Percentiles rank a stretch among this genome's conserved stretches.
Evolutionary conservation across 2,888 invertebrate genomes (phyloP).

Genomic region (Harpagoxenus sublaevis): DNA sequence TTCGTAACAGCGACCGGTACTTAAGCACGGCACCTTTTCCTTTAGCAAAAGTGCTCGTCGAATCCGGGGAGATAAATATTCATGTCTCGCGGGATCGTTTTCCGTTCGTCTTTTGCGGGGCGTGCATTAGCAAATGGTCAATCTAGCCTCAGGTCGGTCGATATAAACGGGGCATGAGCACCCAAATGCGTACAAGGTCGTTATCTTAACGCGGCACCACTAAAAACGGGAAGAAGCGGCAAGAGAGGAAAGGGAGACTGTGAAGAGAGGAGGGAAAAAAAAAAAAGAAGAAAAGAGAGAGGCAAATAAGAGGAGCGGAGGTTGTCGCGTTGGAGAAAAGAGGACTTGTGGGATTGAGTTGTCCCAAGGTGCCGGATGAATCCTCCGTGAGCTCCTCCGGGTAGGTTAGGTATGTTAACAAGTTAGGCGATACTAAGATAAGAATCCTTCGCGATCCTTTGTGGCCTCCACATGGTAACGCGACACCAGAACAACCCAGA

Average conservation of each 20-base stretch:
- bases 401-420: constrained; percentile 85
- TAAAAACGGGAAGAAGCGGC: constrained; percentile 71
- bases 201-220: constrained; percentile 80
- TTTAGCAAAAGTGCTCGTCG: constrained; percentile 66
- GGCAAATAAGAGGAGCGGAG: constrained; percentile 45
- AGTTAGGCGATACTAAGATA: constrained; percentile 85
- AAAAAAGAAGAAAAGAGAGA: constrained; percentile 46
- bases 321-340: constrained; percentile 50
- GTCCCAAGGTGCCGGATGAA: constrained; percentile 78
- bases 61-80: constrained; percentile 76
- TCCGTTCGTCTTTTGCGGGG: constrained; percentile 72
- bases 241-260: constrained; percentile 36
- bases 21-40: constrained; percentile 67
- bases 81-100: constrained; percentile 66
- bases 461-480: constrained; percentile 83
- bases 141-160: constrained; percentile 71
- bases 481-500: constrained; percentile 83
- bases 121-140: constrained; percentile 77
- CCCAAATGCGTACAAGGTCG: constrained; percentile 77
- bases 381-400: constrained; percentile 76
- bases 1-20: constrained; percentile 57
- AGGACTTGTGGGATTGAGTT: constrained; percentile 77
- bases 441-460: constrained; percentile 84
- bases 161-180: constrained; percentile 73
- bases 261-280: constrained; percentile 23